These are phyloP conservation scores for Hippocampus zosterae DNA, from an alignment of 2,113 vertebrate species.

Conservation along the genomic window DNA sequence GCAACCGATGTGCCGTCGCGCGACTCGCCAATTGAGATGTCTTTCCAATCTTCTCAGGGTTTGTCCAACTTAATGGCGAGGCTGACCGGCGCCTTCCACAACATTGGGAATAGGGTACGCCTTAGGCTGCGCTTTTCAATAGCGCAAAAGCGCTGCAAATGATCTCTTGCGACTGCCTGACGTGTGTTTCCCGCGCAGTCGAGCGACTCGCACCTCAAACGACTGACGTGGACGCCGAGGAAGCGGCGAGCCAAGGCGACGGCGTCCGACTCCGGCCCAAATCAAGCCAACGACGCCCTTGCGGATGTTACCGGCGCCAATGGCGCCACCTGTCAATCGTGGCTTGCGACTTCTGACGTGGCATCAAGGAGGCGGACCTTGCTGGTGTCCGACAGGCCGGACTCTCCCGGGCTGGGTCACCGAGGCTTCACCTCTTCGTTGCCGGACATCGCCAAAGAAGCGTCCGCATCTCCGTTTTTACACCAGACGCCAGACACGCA, in stretches of 20 bases:
- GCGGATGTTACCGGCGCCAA: constrained; percentile 21
- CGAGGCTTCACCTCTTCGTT: constrained; percentile 31
- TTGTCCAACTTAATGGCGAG: constrained; percentile 55
- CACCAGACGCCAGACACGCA: constrained; percentile 29
- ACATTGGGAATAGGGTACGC: constrained; percentile 66
- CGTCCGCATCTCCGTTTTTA: background rate
- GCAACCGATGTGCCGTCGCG: too few relatives aligned
- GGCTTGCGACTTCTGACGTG: constrained; percentile 25
- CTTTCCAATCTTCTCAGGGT: constrained; percentile 28
- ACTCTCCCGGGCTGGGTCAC: constrained; percentile 3
- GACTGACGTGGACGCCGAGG: constrained; percentile 84
- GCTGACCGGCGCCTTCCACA: constrained; percentile 62
- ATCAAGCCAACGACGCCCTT: constrained; percentile 14
- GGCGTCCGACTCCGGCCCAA: constrained; percentile 2
- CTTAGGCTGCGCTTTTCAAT: background rate
- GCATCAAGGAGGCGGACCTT: constrained; percentile 44
- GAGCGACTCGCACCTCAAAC: constrained; percentile 87
- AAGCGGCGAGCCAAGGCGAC: constrained; percentile 66
- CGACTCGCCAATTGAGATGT: background rate
- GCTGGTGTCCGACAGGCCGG: constrained; percentile 45
- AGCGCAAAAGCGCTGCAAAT: too few relatives aligned
- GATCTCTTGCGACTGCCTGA: too few relatives aligned
- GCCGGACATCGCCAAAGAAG: constrained; percentile 28
- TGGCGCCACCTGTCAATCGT: constrained; percentile 23
- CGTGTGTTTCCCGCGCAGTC: constrained; percentile 61